Percentiles rank a stretch among this genome's conserved stretches.
Evolutionary conservation across 2,113 vertebrate genomes (phyloP).

Genomic region (Oceanites oceanicus): DNA sequence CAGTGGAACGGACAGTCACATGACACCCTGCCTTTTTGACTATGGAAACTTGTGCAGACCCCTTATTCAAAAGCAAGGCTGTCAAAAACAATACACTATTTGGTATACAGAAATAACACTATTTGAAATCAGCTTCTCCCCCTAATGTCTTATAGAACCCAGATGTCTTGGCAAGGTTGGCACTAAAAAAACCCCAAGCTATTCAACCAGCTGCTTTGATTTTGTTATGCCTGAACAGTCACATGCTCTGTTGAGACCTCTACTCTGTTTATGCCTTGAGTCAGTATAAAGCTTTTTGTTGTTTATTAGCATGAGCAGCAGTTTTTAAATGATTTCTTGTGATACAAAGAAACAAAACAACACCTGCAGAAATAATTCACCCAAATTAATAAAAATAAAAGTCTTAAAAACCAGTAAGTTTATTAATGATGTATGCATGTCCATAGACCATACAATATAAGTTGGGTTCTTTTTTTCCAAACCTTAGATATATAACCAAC

Average conservation of each 20-base stretch:
- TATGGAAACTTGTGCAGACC: neutral
- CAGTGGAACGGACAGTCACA: neutral
- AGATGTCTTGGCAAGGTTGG: conserved; percentile 51
- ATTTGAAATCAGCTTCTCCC: neutral
- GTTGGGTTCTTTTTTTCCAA: neutral
- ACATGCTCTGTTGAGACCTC: neutral
- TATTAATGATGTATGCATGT: neutral
- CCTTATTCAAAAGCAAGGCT: neutral
- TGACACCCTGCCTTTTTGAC: neutral
- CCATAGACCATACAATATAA: neutral
- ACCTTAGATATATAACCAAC: neutral
- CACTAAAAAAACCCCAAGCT: conserved; percentile 6
- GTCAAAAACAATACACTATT: neutral
- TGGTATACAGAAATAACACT: neutral
- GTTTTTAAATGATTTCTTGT: neutral
- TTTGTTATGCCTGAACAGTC: conserved; percentile 31
- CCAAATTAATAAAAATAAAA: neutral
- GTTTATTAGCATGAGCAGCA: neutral
- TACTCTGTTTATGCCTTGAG: conserved; percentile 16
- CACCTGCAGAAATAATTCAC: neutral
- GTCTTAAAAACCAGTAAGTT: neutral
- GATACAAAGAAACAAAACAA: neutral
- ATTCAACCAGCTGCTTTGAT: conserved; percentile 46
- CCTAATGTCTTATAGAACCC: conserved; percentile 29
- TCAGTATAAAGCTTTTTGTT: neutral